Conservation (phyloP, 2,888 invertebrate species). For the Chaetoderma sp. region DNA sequence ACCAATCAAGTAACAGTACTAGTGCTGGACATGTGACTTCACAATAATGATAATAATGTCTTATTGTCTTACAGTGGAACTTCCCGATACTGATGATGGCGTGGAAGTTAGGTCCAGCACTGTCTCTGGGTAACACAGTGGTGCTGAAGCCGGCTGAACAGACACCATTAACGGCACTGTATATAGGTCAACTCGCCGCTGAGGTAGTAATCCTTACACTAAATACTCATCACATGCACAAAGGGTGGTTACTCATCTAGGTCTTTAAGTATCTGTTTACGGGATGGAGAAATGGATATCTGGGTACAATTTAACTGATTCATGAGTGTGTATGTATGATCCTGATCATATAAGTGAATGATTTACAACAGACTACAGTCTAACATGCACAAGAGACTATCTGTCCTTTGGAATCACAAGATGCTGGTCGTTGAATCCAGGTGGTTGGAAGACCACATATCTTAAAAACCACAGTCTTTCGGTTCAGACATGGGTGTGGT, state of each 20-base stretch:
- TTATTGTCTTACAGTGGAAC: conserved; percentile 85
- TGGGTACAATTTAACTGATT: neutral
- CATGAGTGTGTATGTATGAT: no score
- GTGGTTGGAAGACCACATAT: no score
- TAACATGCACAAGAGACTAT: no score
- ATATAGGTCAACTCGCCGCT: conserved; percentile 83
- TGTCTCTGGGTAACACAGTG: conserved; percentile 79
- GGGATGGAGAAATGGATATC: neutral
- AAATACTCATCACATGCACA: neutral
- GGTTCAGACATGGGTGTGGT: no score
- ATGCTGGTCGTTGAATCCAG: no score
- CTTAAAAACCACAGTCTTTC: no score
- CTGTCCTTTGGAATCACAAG: no score
- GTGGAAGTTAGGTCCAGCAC: conserved; percentile 88
- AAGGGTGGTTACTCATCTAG: neutral
- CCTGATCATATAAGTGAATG: no score
- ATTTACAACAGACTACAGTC: no score
- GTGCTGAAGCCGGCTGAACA: conserved; percentile 96
- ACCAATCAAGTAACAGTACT: no score
- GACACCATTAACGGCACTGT: conserved; percentile 88
- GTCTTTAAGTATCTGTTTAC: neutral
- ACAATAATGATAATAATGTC: no score
- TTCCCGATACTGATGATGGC: conserved; percentile 90
- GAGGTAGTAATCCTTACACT: conserved; percentile 72
- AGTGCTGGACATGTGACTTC: no score